Evolutionary conservation across 2,797 vertebrate species (phyloP), one percentile per base, ranked within the genome.

Genomic region (Enteromius argenteus): DNA sequence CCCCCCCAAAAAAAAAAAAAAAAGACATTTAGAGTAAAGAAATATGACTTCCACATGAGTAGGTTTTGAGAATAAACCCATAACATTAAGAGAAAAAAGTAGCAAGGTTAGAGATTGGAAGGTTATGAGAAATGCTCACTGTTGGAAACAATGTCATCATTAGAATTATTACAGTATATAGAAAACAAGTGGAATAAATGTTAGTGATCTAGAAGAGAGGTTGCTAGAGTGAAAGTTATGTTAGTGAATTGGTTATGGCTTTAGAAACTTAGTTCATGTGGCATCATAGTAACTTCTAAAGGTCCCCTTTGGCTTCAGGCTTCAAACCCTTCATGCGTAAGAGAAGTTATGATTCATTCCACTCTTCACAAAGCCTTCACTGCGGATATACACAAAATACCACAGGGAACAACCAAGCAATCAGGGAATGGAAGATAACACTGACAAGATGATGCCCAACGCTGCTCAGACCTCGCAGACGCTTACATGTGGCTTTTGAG

Each of bases 391-490:
- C 42, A 75, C 44, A 79, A 84, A 72, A 72, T 42, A 85, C 62
- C 69, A 79, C n/a, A 79, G 49, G 35, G 74, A 81, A 68, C 68
- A 51, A 53, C 72, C 64, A 53, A 77, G 53, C 67, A 35, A 87
- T 80, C 56, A 85, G 27, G 49, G 75, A 86, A 69, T 68, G 77
- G 53, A 81, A 62, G 64, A 82, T 69, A 71, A 77, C 53, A 74
- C 68, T 77, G 84, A 83, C 44, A 27, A 82, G 56, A 77, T 58
- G 67, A 84, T 83, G 14, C 23, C n/a, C 56, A 35, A 51, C 64
- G 60, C 77, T 80, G 19, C 39, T 21, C 56, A 49, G 44, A 44
- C 68, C 46, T 81, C 46, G 1, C 44, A 67, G 46, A 30, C 11
- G 4, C 67, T 81, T 67, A 44, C 51, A 69, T 76, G 60, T 67